Base-by-base conservation (phyloP, 2,888 invertebrate species). In the Agrotis clavis region DNA sequence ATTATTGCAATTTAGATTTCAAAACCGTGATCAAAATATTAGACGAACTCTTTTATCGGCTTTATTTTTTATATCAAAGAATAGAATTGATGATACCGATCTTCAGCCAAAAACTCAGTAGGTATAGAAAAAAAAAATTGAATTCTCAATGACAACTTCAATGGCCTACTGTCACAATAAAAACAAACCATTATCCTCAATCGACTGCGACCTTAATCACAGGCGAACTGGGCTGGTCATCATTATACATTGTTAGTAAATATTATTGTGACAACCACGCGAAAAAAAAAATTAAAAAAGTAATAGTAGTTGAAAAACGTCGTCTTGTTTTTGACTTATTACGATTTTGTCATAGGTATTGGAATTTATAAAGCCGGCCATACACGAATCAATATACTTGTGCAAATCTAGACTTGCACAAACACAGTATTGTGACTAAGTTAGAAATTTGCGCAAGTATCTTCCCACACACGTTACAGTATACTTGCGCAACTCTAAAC, bases 181-280 rank as follows among this genome's bases (percentile, higher is more conserved):
- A 70, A 76, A 65, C 59, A 59, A 60, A 54, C 47, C 78, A 78
- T 65, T 78, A 50, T 71, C 65, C 78, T 60, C 45, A 65, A 77
- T 60, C 45, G 53, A 48, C 50, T 35, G 50, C 47, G 78, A 65
- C 78, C 71, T 77, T 77, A 78, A 76, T 77, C 59, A 71, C 78
- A 54, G 21, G n/a, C 48, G 21, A 53, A 63, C 25, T 30, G 64
- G 35, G 71, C 35, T 47, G 59, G 59, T 35, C 64, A 77, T 64
- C 78, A 71, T 60, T 21, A 54, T 50, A 35, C 18, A 35, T 35
- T 62, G 25, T 35, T 47, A 51, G 21, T 51, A 62, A 77, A 62
- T 35, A 57, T 70, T 1, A 7, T 47, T 69, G 13, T 47, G 53
- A 66, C 25, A 5, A 9, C n/a, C 4, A 35, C 21, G 21, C 5